Evolutionary conservation across 2,797 vertebrate species (phyloP).

Genomic region (Lateolabrax maculatus): DNA sequence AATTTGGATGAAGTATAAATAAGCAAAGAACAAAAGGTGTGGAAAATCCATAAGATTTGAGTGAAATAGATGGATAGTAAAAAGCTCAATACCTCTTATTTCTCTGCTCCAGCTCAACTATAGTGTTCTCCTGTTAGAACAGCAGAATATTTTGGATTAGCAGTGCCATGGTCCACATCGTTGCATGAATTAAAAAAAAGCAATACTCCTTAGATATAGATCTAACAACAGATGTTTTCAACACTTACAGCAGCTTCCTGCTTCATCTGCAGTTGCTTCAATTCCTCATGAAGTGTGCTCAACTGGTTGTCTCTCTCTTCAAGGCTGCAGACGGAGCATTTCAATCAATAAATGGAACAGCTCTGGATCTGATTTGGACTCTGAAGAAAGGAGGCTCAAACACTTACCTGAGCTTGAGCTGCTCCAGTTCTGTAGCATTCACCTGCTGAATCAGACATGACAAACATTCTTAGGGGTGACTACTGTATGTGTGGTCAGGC

Average conservation of each 20-base stretch:
- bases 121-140: slow-evolving; percentile 66
- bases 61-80: background rate
- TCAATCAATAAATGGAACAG: slow-evolving; percentile 2
- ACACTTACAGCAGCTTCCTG: slow-evolving; percentile 72
- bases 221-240: slow-evolving; percentile 7
- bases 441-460: slow-evolving; percentile 72
- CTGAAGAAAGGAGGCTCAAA: background rate
- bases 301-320: slow-evolving; percentile 76
- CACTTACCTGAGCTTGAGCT: slow-evolving; percentile 87
- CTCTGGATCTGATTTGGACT: background rate
- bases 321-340: slow-evolving; percentile 62
- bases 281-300: slow-evolving; percentile 68
- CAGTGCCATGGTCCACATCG: background rate
- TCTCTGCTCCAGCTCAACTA: slow-evolving; percentile 67
- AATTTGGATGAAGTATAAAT: background rate
- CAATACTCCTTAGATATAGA: background rate
- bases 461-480: background rate
- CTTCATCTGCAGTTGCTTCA: slow-evolving; percentile 75
- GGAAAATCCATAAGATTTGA: background rate
- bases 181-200: background rate
- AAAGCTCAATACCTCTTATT: slow-evolving; percentile 65
- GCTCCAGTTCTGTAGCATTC: slow-evolving; percentile 83
- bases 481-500: background rate
- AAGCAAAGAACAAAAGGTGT: background rate
- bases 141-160: slow-evolving; percentile 33